A percentile compares a stretch with the other conserved stretches of the same genome.
These are phyloP conservation scores for Crocidura indochinensis DNA, from an alignment of 2,797 vertebrate genomes.

Conservation along the genomic window DNA sequence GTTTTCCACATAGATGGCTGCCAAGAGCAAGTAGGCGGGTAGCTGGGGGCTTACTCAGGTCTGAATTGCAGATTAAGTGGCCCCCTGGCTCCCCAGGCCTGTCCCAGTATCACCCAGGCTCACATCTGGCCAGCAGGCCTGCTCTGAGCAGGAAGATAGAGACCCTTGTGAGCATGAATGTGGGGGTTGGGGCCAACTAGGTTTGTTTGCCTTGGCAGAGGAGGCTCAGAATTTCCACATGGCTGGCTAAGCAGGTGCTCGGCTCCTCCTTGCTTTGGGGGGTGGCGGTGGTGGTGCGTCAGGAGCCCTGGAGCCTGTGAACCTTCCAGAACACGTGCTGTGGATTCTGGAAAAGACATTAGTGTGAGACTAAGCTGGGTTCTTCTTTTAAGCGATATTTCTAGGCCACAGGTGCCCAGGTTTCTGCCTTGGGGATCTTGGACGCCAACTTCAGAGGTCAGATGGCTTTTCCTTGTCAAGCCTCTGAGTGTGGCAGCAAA, in stretches of 20 bases:
- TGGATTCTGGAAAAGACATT: conserved; percentile 71
- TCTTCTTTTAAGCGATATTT: not conserved
- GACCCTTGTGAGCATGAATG: conserved; percentile 26
- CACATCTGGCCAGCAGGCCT: conserved; percentile 69
- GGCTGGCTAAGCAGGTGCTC: conserved; percentile 76
- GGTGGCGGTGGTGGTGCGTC: not conserved
- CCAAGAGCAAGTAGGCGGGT: not conserved
- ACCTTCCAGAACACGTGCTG: conserved; percentile 66
- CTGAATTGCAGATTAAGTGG: conserved; percentile 52
- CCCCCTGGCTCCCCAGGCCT: not conserved
- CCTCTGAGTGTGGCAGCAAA: not conserved
- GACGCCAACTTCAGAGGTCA: not conserved
- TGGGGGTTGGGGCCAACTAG: not conserved
- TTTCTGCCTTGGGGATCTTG: conserved; percentile 29
- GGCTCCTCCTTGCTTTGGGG: conserved; percentile 31
- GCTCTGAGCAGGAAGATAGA: not conserved
- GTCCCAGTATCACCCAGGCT: not conserved
- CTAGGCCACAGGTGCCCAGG: not conserved
- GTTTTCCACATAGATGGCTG: conserved; percentile 30
- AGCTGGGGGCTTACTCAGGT: not conserved
- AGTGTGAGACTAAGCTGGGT: not conserved
- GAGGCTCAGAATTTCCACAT: conserved; percentile 44
- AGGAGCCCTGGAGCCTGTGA: conserved; percentile 31
- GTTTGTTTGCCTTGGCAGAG: conserved; percentile 70
- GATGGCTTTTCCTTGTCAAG: conserved; percentile 39